phyloP scores from a whole-genome alignment of 1,140 invertebrate species.

The Drosophila pandora region DNA sequence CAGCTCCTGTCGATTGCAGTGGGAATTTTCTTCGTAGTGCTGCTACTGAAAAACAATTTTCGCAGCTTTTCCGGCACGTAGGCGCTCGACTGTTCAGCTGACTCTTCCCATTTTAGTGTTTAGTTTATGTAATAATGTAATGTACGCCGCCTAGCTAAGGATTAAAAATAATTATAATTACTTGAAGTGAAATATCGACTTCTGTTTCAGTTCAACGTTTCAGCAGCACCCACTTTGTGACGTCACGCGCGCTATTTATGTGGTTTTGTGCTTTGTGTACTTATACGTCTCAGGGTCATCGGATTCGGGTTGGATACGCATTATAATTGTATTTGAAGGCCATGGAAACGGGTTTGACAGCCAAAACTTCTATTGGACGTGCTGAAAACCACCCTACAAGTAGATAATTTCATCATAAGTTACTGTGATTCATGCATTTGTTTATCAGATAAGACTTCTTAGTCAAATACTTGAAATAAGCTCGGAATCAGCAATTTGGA shows the following conservation, averaged over 20 bases:
- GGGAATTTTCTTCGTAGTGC: conserved; percentile 77
- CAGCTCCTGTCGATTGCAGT: conserved; percentile 78
- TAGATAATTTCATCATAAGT: conserved; percentile 58
- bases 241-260: conserved; percentile 48
- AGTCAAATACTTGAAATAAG: conserved; percentile 3
- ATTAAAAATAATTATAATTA: conserved; percentile 53
- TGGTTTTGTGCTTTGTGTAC: conserved; percentile 42
- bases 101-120: conserved; percentile 38
- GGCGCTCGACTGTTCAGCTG: conserved; percentile 1
- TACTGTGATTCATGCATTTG: conserved; percentile 26
- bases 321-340: conserved; percentile 57
- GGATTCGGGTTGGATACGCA: conserved; percentile 22
- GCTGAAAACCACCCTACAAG: conserved; percentile 18
- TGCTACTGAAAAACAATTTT: conserved; percentile 78
- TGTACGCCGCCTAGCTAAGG: conserved; percentile 70
- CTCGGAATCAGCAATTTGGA: not conserved
- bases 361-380: conserved; percentile 22
- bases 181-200: conserved; percentile 32
- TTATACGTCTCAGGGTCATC: conserved; percentile 55
- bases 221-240: conserved; percentile 28
- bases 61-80: conserved; percentile 76
- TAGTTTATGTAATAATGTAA: conserved; percentile 66
- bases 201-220: conserved; percentile 32
- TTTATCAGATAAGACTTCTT: conserved; percentile 50
- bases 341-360: conserved; percentile 33